Evolutionary conservation across 2,113 vertebrate species (phyloP).

Genomic region (Phalacrocorax brasilianus): DNA sequence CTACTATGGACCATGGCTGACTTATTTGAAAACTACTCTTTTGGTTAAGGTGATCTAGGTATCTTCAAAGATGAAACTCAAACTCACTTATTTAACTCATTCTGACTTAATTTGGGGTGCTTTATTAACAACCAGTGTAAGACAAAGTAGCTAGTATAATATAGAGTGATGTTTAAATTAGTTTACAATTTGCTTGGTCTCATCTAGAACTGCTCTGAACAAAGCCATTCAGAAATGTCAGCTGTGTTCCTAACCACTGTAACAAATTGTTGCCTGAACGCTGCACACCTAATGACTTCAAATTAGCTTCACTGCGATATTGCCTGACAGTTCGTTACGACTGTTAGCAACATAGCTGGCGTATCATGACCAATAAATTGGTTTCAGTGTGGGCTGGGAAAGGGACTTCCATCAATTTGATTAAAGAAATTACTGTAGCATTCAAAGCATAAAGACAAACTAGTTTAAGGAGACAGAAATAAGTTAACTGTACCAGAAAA

Average conservation of each 20-base stretch:
- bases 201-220: slow-evolving; percentile 94
- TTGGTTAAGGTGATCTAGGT: slow-evolving; percentile 23
- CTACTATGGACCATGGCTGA: background rate
- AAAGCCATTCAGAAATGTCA: slow-evolving; percentile 92
- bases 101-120: slow-evolving; percentile 81
- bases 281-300: slow-evolving; percentile 99
- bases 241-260: slow-evolving; percentile 90
- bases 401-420: slow-evolving; percentile 97
- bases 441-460: slow-evolving; percentile 87
- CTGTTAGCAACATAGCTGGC: slow-evolving; percentile 96
- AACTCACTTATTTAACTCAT: slow-evolving; percentile 78
- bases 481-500: slow-evolving; percentile 82
- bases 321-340: slow-evolving; percentile 99
- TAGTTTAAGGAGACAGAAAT: slow-evolving; percentile 84
- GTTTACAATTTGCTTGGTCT: slow-evolving; percentile 99
- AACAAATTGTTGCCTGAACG: slow-evolving; percentile 99
- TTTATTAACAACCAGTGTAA: slow-evolving; percentile 94
- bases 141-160: slow-evolving; percentile 94
- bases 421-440: slow-evolving; percentile 99
- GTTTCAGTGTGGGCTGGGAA: slow-evolving; percentile 92
- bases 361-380: slow-evolving; percentile 99
- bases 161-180: slow-evolving; percentile 99
- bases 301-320: slow-evolving; percentile 97
- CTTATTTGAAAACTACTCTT: slow-evolving; percentile 15
- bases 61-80: slow-evolving; percentile 58